Conservation (phyloP, 2,888 invertebrate genomes). For the Chironomus riparius region DNA sequence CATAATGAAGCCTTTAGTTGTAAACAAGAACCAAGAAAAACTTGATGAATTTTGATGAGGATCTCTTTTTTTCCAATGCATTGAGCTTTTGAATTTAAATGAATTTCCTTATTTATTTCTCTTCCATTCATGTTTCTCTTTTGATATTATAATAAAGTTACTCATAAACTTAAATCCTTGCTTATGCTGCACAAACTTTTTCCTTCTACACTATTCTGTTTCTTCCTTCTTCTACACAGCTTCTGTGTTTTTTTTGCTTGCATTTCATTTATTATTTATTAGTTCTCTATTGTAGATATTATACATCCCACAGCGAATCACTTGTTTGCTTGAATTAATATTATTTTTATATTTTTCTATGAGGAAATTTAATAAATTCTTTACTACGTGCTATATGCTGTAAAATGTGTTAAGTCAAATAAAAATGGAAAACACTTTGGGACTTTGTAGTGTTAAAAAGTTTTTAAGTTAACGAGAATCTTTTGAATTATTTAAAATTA, state of each 20-base stretch:
- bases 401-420: too few species aligned
- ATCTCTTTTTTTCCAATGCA: not conserved
- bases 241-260: not conserved
- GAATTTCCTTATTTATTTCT: not conserved
- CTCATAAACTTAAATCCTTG: not conserved
- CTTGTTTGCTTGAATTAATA: too few species aligned
- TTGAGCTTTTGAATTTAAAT: conserved; percentile 3
- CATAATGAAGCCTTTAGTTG: too few species aligned
- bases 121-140: not conserved
- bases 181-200: not conserved
- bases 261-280: not conserved
- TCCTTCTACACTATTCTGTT: not conserved
- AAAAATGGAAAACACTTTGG: too few species aligned
- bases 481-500: too few species aligned
- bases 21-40: not conserved
- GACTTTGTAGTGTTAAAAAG: too few species aligned
- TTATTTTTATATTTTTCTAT: not conserved
- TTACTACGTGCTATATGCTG: too few species aligned
- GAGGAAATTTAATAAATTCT: too few species aligned
- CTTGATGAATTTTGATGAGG: conserved; percentile 1
- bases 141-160: not conserved
- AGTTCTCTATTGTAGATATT: not conserved
- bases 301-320: too few species aligned
- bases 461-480: too few species aligned
- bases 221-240: too few species aligned